These are phyloP conservation scores for Alloplasta piceator DNA, from an alignment of 2,888 invertebrate genomes.

Conservation along the genomic window DNA sequence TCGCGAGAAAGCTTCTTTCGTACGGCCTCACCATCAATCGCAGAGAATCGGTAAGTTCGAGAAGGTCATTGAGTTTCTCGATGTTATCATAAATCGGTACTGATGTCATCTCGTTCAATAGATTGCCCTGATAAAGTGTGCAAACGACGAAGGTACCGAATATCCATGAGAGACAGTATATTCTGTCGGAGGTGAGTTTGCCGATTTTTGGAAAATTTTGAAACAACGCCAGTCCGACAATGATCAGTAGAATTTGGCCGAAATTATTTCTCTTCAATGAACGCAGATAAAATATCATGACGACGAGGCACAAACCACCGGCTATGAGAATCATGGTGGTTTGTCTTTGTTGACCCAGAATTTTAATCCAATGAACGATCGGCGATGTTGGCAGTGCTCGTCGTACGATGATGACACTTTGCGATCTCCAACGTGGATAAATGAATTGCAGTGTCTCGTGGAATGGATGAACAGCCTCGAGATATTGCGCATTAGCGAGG, in stretches of 20 bases:
- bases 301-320: background rate
- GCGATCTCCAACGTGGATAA: conserved; percentile 58
- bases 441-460: conserved; percentile 22
- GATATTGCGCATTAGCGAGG: conserved; percentile 55
- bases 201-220: conserved; percentile 58
- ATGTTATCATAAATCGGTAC: conserved; percentile 54
- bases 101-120: conserved; percentile 58
- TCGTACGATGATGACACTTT: conserved; percentile 57
- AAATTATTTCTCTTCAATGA: conserved; percentile 2
- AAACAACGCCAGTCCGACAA: conserved; percentile 51
- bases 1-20: conserved; percentile 53
- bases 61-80: conserved; percentile 56
- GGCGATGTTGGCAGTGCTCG: conserved; percentile 33
- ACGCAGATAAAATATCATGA: conserved; percentile 30
- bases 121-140: conserved; percentile 56
- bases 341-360: background rate
- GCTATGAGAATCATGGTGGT: background rate
- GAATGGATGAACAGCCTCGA: conserved; percentile 43
- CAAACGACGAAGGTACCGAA: conserved; percentile 49
- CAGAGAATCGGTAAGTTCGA: conserved; percentile 47
- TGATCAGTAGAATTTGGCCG: conserved; percentile 26
- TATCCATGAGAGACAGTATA: conserved; percentile 57
- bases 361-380: conserved; percentile 14
- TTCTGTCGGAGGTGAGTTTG: conserved; percentile 30
- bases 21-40: conserved; percentile 52